These are phyloP conservation scores for Maylandia zebra DNA, from an alignment of 2,113 vertebrate genomes.

Conservation along the genomic window DNA sequence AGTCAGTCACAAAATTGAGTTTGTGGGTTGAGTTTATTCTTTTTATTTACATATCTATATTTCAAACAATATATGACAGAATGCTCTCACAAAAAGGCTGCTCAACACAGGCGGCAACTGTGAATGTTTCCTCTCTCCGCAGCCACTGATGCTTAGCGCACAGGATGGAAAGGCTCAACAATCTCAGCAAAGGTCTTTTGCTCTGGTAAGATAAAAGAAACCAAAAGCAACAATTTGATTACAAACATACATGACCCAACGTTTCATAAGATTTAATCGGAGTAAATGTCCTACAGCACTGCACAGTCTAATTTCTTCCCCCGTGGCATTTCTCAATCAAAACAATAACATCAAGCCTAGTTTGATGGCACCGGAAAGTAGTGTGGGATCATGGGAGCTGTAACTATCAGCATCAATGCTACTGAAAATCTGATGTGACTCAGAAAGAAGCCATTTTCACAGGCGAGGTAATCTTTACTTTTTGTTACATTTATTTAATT, in stretches of 20 bases:
- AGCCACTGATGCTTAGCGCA: conserved; percentile 72
- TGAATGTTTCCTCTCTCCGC: background rate
- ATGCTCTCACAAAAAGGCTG: background rate
- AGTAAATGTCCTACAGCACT: background rate
- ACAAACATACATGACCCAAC: background rate
- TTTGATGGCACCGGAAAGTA: background rate
- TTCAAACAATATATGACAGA: conserved; percentile 8
- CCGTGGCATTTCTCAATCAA: background rate
- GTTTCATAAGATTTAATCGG: rapidly evolving
- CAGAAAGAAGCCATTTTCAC: background rate
- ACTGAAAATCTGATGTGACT: background rate
- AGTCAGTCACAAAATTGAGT: background rate
- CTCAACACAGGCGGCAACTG: background rate
- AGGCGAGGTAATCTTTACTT: background rate
- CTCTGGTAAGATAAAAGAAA: conserved; percentile 59
- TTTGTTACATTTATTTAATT: background rate
- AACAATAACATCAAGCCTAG: background rate
- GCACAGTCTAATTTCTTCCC: background rate
- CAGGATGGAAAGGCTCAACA: conserved; percentile 77
- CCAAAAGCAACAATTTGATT: background rate
- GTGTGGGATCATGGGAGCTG: background rate
- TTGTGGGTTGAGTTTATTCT: background rate
- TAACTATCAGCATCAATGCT: background rate
- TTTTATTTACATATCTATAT: conserved; percentile 49
- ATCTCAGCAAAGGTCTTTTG: conserved; percentile 78